These are phyloP conservation scores for Pampusana beccarii DNA, from an alignment of 2,113 vertebrate genomes.

Conservation along the genomic window DNA sequence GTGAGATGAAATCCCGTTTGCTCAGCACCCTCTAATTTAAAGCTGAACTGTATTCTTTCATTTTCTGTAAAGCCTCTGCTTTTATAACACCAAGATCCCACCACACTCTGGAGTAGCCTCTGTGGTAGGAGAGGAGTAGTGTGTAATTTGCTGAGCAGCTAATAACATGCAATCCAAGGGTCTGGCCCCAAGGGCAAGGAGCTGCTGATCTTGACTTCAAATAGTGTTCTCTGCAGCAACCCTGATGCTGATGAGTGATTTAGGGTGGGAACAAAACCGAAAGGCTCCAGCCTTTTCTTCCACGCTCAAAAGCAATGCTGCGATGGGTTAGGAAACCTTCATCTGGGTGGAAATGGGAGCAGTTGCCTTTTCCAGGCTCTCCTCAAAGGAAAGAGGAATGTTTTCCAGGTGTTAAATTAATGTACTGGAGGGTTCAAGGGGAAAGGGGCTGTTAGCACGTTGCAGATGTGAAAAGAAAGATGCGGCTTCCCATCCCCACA, in stretches of 20 bases:
- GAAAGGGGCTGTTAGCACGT: background rate
- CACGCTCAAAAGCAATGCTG: background rate
- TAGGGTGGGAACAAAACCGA: background rate
- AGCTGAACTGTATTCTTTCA: background rate
- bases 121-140: background rate
- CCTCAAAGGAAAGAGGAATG: background rate
- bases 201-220: constrained; percentile 21
- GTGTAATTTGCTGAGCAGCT: constrained; percentile 20
- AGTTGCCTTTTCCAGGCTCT: background rate
- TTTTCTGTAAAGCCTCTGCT: background rate
- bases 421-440: background rate
- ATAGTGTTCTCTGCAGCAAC: background rate
- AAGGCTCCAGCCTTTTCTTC: background rate
- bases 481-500: accelerated
- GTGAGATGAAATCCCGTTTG: constrained; percentile 5
- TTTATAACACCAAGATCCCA: background rate
- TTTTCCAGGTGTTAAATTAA: background rate
- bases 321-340: accelerated
- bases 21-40: constrained; percentile 35
- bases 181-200: constrained; percentile 6
- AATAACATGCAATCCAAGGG: background rate
- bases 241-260: background rate
- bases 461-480: background rate
- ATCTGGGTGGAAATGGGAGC: background rate
- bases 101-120: background rate